These are phyloP conservation scores for Cheumatopsyche charites DNA, from an alignment of 1,140 invertebrate species.

Conservation along the genomic window DNA sequence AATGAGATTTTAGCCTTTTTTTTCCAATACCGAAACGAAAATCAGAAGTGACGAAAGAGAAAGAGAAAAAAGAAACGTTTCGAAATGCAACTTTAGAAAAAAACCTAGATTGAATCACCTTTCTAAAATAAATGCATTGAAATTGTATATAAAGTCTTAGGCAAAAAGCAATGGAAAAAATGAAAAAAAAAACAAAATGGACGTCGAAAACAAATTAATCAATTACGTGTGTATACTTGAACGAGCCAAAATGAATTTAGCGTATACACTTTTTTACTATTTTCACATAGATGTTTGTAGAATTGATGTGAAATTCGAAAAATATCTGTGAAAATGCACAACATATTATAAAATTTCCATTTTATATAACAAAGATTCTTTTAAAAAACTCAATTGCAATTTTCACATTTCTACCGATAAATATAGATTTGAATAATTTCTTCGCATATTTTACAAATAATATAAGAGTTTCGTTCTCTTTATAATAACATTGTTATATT, in stretches of 20 bases:
- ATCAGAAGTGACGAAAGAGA: background rate
- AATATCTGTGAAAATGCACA: too few species aligned
- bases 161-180: slow-evolving; percentile 11
- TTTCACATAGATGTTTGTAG: too few species aligned
- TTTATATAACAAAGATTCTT: too few species aligned
- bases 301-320: too few species aligned
- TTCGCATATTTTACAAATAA: too few species aligned
- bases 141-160: slow-evolving; percentile 10
- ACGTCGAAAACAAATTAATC: too few species aligned
- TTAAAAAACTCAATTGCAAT: background rate
- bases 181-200: too few species aligned
- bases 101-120: background rate
- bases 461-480: background rate
- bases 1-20: background rate
- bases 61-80: background rate
- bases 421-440: background rate
- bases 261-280: too few species aligned
- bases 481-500: too few species aligned
- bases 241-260: too few species aligned
- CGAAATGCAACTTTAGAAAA: background rate
- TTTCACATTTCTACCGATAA: background rate
- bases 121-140: slow-evolving; percentile 23
- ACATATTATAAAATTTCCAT: too few species aligned
- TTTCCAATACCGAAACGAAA: background rate
- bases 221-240: too few species aligned